Evolutionary conservation across 2,113 vertebrate genomes (phyloP).

Genomic region (Pterocles orientalis): DNA sequence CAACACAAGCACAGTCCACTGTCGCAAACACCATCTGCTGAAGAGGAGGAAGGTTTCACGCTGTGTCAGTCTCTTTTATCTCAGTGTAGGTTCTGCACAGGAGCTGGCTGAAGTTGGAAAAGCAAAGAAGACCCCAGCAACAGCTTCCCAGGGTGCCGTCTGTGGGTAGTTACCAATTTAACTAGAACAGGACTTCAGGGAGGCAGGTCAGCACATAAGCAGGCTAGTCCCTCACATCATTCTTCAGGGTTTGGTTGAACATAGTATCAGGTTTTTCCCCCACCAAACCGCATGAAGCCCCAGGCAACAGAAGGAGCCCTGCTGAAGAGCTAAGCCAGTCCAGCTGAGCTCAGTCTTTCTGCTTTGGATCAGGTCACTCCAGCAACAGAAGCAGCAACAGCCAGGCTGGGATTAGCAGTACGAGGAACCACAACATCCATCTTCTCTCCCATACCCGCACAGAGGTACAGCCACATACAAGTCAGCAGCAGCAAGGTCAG

Average conservation of each 20-base stretch:
- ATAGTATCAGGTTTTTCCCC: not conserved
- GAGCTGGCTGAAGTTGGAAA: constrained; percentile 37
- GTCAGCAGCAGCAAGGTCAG: not conserved
- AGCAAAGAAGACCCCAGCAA: constrained; percentile 27
- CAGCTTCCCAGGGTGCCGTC: not conserved
- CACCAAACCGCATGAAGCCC: not conserved
- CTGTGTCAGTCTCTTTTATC: constrained; percentile 54
- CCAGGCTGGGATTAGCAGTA: not conserved
- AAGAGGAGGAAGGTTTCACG: constrained; percentile 62
- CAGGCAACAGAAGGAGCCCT: not conserved
- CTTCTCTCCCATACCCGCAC: not conserved
- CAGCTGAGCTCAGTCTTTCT: not conserved
- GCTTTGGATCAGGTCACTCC: not conserved
- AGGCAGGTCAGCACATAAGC: not conserved
- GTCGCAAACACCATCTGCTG: constrained; percentile 65
- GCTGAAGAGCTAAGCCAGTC: not conserved
- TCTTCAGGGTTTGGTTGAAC: not conserved
- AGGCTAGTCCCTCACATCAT: not conserved
- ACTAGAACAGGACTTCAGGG: not conserved
- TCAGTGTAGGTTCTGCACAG: constrained; percentile 35
- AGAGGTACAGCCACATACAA: not conserved
- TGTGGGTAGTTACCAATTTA: not conserved
- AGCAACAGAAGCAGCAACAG: not conserved
- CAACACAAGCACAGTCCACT: constrained; percentile 42
- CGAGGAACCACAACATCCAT: not conserved